A percentile compares a stretch with the other conserved stretches of the same genome.
These are phyloP conservation scores for Cyclargus thomasi DNA, from an alignment of 1,140 invertebrate genomes.

Conservation along the genomic window DNA sequence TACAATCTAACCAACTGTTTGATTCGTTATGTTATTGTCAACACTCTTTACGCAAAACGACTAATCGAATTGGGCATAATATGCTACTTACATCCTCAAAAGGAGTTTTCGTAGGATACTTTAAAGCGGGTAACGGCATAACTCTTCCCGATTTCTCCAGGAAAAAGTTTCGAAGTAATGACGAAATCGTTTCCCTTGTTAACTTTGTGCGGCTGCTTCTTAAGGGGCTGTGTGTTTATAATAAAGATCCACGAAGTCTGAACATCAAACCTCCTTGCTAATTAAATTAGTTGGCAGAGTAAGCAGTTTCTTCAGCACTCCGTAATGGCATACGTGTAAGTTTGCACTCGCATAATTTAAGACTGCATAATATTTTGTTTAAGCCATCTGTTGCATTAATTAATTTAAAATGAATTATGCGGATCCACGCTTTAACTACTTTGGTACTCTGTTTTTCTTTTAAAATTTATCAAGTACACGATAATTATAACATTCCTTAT, in stretches of 20 bases:
- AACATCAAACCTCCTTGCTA: constrained; percentile 25
- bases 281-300: constrained; percentile 39
- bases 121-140: too few relatives aligned
- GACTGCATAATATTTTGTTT: constrained; percentile 16
- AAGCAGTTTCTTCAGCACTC: constrained; percentile 21
- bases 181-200: too few relatives aligned
- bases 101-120: too few relatives aligned
- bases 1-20: too few relatives aligned
- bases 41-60: too few relatives aligned
- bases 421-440: not conserved
- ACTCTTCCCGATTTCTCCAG: too few relatives aligned
- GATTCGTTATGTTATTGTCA: too few relatives aligned
- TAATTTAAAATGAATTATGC: constrained; percentile 7
- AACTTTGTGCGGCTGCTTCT: not conserved
- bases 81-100: too few relatives aligned
- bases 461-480: not conserved
- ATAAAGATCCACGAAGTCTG: constrained; percentile 10
- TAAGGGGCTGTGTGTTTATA: not conserved
- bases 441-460: not conserved
- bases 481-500: too few relatives aligned
- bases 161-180: not conserved
- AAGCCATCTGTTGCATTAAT: constrained; percentile 13
- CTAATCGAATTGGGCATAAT: too few relatives aligned
- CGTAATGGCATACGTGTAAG: constrained; percentile 24
- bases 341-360: constrained; percentile 27